Evolutionary conservation across 2,113 vertebrate species (phyloP), one percentile per base, ranked within the genome.

Genomic region (Pterocles gutturalis): DNA sequence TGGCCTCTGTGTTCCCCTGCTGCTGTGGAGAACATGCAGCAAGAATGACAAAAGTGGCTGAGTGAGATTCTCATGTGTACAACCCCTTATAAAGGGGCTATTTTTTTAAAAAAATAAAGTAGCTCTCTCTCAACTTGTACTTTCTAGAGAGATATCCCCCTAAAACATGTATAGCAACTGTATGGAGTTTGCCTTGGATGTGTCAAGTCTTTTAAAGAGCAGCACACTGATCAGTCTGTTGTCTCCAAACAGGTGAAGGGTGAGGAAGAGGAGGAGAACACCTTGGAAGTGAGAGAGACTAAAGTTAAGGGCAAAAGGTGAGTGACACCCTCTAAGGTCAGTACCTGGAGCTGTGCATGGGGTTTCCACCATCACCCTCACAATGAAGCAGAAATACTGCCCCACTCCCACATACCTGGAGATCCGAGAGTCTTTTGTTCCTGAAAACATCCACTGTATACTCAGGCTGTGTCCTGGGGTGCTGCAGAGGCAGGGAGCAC

Each of bases 261-360:
- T 51, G 99, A 99, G 90, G 99, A 99, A 87, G 99, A 99, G 20
- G 99, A 99, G 64, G 99, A 99, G 94, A 99, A 98, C 72, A 96
- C 93, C 75, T 97, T 99, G 71, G 98, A 99, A 96, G 97, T 99
- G 28, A 98, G 98, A 84, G 99, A 99, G 96, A 99, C 98, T 22
- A 98, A 98, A 88, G 91, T 99, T 73, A 98, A 98, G 89, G 99
- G 99, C 51, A 98, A 98, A 96, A 99, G 98, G 99, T 99, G 95
- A 98, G 97, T 93, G 29, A 88, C 21, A 21, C 29, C 9, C 16
- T 69, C 53, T 26, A 31, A 86, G 17, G 10, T 43, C 8, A 38
- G 2, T 54, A 14, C 8, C 33, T 53, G 4, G 36, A 61, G 19
- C 11, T 67, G 25, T 34, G 14, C 18, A 7, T 21, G 8, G 4